phyloP scores from a whole-genome alignment of 2,797 vertebrate genomes.

The Sparidentex hasta region DNA sequence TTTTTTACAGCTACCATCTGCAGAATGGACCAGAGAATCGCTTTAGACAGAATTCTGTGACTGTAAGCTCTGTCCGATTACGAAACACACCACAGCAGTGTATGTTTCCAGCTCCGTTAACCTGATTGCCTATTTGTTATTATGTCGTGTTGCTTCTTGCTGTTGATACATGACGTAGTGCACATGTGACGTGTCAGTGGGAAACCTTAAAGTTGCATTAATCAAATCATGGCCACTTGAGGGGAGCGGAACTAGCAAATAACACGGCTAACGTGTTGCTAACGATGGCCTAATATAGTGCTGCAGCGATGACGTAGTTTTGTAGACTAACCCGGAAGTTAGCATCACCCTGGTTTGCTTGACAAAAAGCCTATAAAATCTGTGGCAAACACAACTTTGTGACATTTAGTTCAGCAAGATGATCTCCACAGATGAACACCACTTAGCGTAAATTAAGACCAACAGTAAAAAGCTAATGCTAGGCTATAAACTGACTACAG shows the following conservation, averaged over 20 bases:
- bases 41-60: neutral
- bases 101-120: neutral
- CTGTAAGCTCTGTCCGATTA: slow-evolving; percentile 16
- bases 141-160: neutral
- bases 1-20: neutral
- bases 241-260: neutral
- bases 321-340: too few relatives aligned
- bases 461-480: too few relatives aligned
- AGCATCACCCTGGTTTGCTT: too few relatives aligned
- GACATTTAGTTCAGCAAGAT: too few relatives aligned
- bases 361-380: too few relatives aligned
- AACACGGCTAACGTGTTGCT: neutral
- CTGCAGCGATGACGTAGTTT: too few relatives aligned
- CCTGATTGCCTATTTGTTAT: neutral
- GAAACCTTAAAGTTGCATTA: slow-evolving; percentile 21
- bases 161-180: neutral
- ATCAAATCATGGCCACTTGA: neutral
- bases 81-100: neutral
- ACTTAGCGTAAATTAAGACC: too few relatives aligned
- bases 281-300: too few relatives aligned
- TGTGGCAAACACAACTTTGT: too few relatives aligned
- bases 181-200: neutral
- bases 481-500: too few relatives aligned
- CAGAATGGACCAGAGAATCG: neutral
- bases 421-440: too few relatives aligned